Conservation (phyloP, 2,888 invertebrate species). For the Eucera pruinosa region DNA sequence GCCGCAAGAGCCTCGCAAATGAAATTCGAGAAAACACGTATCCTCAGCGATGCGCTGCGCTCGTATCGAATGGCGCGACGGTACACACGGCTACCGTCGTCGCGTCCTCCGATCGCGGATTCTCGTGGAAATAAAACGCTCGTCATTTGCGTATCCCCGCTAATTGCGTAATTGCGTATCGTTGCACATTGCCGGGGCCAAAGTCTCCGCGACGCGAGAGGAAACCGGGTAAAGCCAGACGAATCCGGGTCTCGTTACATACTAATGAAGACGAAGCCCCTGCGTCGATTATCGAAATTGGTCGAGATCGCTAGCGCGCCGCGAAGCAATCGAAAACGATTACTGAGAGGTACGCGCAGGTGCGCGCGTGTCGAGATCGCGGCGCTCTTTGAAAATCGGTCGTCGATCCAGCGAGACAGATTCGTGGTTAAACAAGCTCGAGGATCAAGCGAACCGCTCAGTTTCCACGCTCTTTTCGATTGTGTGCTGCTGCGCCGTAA, state of each 20-base stretch:
- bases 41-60: not conserved
- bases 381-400: slow-evolving; percentile 60
- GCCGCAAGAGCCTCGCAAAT: not conserved
- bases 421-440: slow-evolving; percentile 39
- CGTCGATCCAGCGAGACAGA: slow-evolving; percentile 55
- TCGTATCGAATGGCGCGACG: not conserved
- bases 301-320: not conserved
- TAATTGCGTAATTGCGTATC: slow-evolving; percentile 31
- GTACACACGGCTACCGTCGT: too few species aligned
- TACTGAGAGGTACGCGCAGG: slow-evolving; percentile 4
- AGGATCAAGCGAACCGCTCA: slow-evolving; percentile 23
- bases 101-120: not conserved
- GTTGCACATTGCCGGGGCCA: not conserved
- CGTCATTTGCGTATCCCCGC: not conserved
- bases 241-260: not conserved
- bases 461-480: slow-evolving; percentile 46
- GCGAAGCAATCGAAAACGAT: too few species aligned
- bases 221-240: not conserved
- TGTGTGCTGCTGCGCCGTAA: slow-evolving; percentile 15
- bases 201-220: not conserved
- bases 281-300: not conserved
- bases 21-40: slow-evolving; percentile 31
- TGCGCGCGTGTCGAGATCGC: slow-evolving; percentile 39
- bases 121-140: slow-evolving; percentile 19
- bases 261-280: not conserved